Conservation (phyloP, 2,797 vertebrate genomes). For the Streptopelia turtur region DNA sequence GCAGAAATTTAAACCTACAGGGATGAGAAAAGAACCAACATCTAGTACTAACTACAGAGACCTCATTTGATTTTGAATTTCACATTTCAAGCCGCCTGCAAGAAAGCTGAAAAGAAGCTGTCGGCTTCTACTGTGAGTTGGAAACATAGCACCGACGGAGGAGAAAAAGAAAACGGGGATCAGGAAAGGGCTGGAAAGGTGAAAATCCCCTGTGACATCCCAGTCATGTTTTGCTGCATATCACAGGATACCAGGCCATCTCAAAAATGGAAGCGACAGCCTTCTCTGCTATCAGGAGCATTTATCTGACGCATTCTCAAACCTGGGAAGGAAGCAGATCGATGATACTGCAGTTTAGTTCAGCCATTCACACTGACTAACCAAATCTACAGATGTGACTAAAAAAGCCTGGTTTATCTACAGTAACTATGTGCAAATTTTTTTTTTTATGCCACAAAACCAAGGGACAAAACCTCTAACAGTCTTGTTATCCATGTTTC, state of each 20-base stretch:
- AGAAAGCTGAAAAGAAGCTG: constrained; percentile 5
- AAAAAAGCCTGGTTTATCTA: background rate
- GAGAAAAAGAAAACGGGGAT: background rate
- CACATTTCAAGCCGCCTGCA: background rate
- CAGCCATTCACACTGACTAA: background rate
- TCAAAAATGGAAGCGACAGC: background rate
- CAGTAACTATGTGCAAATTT: background rate
- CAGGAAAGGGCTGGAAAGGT: background rate
- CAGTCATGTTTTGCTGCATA: background rate
- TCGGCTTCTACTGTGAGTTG: background rate
- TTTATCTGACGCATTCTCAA: background rate
- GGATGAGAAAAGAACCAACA: background rate
- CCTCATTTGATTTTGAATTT: constrained; percentile 2
- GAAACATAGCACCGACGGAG: background rate
- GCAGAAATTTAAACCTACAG: constrained; percentile 19
- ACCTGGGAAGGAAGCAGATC: background rate
- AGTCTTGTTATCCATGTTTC: background rate
- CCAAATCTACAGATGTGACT: background rate
- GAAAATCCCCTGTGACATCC: constrained; percentile 18
- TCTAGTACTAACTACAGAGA: background rate
- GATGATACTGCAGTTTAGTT: background rate
- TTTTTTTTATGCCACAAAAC: background rate
- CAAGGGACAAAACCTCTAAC: background rate
- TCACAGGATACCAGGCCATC: background rate
- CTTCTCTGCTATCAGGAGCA: background rate